These are phyloP conservation scores for Venustaconcha ellipsiformis DNA, from an alignment of 1,140 invertebrate genomes.

Conservation along the genomic window DNA sequence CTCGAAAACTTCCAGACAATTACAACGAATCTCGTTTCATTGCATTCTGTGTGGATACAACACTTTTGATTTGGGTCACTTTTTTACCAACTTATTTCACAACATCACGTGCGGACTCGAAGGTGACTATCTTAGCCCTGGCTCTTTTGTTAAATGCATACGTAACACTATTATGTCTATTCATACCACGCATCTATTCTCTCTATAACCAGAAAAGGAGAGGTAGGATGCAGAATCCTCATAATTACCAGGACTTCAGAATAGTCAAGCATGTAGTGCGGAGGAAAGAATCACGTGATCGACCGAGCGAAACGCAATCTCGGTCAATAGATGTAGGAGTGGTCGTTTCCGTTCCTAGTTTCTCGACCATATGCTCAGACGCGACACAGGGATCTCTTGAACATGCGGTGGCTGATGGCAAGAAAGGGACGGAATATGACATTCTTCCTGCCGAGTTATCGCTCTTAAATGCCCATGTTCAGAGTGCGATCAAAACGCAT, in stretches of 20 bases:
- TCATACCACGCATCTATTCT: constrained; percentile 49
- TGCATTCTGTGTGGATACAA: constrained; percentile 59
- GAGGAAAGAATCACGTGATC: constrained; percentile 14
- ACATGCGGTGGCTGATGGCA: too few relatives aligned
- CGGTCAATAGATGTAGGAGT: too few relatives aligned
- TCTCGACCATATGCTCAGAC: too few relatives aligned
- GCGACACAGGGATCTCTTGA: too few relatives aligned
- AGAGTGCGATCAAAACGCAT: too few relatives aligned
- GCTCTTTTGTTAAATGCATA: constrained; percentile 49
- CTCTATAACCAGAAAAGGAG: constrained; percentile 17
- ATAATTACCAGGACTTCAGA: constrained; percentile 26
- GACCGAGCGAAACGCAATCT: neutral
- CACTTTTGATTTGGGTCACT: constrained; percentile 55
- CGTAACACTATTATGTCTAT: constrained; percentile 50
- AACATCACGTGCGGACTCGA: constrained; percentile 35
- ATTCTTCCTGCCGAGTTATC: too few relatives aligned
- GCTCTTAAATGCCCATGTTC: too few relatives aligned
- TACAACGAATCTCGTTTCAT: constrained; percentile 64
- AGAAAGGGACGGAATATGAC: too few relatives aligned
- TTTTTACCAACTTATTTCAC: constrained; percentile 60
- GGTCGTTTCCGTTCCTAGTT: too few relatives aligned
- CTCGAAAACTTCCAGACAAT: constrained; percentile 60
- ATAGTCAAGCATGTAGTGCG: constrained; percentile 30
- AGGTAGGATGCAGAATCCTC: neutral
- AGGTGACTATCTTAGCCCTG: constrained; percentile 39